Evolutionary conservation across 1,140 invertebrate genomes (phyloP).

Genomic region (Aphelenchoides besseyi): DNA sequence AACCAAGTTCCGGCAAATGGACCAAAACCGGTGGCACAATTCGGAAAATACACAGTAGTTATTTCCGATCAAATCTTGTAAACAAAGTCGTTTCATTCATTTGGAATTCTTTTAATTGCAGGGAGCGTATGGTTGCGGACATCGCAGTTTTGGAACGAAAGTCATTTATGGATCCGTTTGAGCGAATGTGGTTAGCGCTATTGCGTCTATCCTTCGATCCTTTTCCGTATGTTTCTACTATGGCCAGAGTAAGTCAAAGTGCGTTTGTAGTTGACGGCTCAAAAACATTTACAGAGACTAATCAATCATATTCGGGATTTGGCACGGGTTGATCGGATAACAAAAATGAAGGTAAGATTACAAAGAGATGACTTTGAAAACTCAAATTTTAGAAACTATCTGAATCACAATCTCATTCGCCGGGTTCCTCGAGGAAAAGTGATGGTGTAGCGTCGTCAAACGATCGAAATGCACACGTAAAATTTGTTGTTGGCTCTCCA

Average conservation of each 20-base stretch:
- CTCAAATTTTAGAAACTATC: conserved; percentile 2
- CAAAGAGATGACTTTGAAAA: neutral
- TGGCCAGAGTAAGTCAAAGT: conserved; percentile 31
- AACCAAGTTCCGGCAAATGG: neutral
- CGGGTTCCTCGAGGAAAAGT: neutral
- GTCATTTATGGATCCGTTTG: conserved; percentile 53
- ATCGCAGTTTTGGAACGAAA: conserved; percentile 50
- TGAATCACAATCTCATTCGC: conserved; percentile 15
- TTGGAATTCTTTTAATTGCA: conserved; percentile 3
- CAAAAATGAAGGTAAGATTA: conserved; percentile 4
- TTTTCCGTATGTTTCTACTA: conserved; percentile 42
- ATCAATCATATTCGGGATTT: conserved; percentile 30
- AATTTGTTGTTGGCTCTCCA: conserved; percentile 38
- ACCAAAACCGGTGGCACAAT: neutral
- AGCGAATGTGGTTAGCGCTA: conserved; percentile 59
- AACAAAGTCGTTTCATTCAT: conserved; percentile 26
- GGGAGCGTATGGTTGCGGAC: neutral
- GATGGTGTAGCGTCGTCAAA: neutral
- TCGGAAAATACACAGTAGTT: neutral
- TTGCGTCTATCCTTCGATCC: conserved; percentile 53
- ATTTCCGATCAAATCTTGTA: neutral
- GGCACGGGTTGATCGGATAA: conserved; percentile 1
- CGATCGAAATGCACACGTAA: conserved; percentile 26
- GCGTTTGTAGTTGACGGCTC: neutral
- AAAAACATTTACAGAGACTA: conserved; percentile 28